Base-by-base conservation (phyloP, 2,113 vertebrate genomes). In the Todiramphus saurophagus region DNA sequence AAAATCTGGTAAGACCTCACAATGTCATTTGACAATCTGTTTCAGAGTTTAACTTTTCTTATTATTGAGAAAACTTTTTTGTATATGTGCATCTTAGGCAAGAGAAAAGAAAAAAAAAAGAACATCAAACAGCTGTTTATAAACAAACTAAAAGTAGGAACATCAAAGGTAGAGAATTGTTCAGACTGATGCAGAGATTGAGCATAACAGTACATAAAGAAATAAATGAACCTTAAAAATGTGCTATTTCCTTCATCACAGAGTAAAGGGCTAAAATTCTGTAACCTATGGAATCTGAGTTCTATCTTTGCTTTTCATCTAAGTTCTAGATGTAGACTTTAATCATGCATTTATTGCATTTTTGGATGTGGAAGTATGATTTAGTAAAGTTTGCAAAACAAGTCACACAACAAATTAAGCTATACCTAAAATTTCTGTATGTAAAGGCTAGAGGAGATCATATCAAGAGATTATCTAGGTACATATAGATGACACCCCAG, bases 161-260 rank as follows among this genome's bases (percentile, higher is more conserved):
- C 56, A 78, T 12, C 28, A 83, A 78, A 92, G 72, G n/a, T 59
- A 89, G 10, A 74, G 13, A 3, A 3, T 67, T 82, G 24, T 72
- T 87, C 56, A 92, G 35, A 56, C 17, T 81, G 87, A 91, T 64
- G 53, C 18, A 91, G 83, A 89, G 69, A 89, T 39, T 87, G 59
- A 84, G 92, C 28, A 35, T 63, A 89, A 81, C 35, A 90, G 72
- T 88, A 80, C 48, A 41, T 48, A 72, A 73, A 73, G 44, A 93
- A 93, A 78, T 78, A 95, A 91, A 92, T 83, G 68, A 87, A 94
- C 60, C 51, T 75, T 95, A 75, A 97, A 94, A 92, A 56, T 63
- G 20, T 74, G 59, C 23, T 80, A 55, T 60, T 78, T 86, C 28
- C 23, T 77, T 90, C 89, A 89, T 92, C 80, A 86, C 23, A 90